Evolutionary conservation across 1,140 invertebrate species (phyloP), one percentile per base, ranked within the genome.

Genomic region (Ephestia elutella): DNA sequence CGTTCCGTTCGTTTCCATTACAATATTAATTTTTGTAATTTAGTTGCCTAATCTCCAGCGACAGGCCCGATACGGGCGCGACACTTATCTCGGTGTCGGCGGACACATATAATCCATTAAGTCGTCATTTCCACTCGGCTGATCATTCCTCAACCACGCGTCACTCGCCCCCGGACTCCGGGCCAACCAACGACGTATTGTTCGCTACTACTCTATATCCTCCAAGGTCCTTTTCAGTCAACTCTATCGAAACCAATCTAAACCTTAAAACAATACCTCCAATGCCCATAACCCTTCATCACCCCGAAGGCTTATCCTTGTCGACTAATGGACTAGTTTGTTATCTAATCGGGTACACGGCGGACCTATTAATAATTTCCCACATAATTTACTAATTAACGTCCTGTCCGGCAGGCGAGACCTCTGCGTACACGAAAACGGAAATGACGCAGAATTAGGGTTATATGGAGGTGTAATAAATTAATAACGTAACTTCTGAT

Each of bases 31-130:
- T 86, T 85, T 84, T 82, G 71, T 84, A 82, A 87, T 85, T 86
- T 85, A 61, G 72, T 65, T 76, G 66, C 72, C 76, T 86, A 84
- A 87, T 87, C 84, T 84, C 73, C 66, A 66, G 66, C 74, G 82
- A 82, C 81, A 74, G 75, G 71, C 62, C 72, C 73, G 75, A 78
- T 82, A 77, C 67, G 71, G 77, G 61, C 65, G 80, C 78, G 82
- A 86, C 85, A 86, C 82, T 85, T 86, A 86, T 85, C 84, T 83
- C 74, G 72, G 73, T 82, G 78, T 83, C 85, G 73, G 71, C 75
- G 73, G 82, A 87, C 85, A 87, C 71, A 82, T 86, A 82, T 87
- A 85, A 87, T 87, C 85, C 85, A 87, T 87, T 87, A 87, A 87
- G 80, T 86, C 85, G 85, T 87, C 84, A 86, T 87, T 87, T 87